Evolutionary conservation across 2,888 invertebrate genomes (phyloP).

Genomic region (Rotaria magnacalcarata): DNA sequence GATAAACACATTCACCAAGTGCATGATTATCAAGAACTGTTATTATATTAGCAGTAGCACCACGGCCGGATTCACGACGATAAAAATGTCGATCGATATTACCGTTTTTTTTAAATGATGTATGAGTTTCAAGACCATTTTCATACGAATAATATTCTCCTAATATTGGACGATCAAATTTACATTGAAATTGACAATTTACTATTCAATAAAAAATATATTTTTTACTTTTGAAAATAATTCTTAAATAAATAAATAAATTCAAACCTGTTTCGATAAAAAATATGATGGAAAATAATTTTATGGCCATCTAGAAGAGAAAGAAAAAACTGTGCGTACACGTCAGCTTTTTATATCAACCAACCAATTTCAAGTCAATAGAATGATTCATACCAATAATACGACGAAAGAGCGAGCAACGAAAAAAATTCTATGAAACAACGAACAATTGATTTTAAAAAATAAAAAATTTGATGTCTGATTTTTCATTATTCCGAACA

Average conservation of each 20-base stretch:
- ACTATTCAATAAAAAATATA: too few species aligned
- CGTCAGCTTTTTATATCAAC: background rate
- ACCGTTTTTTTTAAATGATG: slow-evolving; percentile 38
- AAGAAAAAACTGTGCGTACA: background rate
- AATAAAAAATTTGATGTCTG: too few species aligned
- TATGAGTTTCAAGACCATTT: slow-evolving; percentile 45
- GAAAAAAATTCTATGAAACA: too few species aligned
- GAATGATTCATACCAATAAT: background rate
- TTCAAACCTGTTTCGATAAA: slow-evolving; percentile 2
- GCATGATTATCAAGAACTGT: background rate
- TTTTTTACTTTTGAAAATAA: background rate
- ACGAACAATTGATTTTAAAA: too few species aligned
- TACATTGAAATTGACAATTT: background rate
- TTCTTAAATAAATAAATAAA: too few species aligned
- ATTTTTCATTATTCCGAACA: too few species aligned
- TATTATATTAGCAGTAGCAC: slow-evolving; percentile 41
- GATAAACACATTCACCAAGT: background rate
- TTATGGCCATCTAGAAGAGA: background rate
- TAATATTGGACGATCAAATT: slow-evolving; percentile 3
- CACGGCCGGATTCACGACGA: slow-evolving; percentile 42
- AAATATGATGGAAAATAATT: background rate
- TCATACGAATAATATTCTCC: slow-evolving; percentile 46
- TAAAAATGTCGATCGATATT: slow-evolving; percentile 36
- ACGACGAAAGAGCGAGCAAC: background rate
- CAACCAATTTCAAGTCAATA: slow-evolving; percentile 12